Base-by-base conservation (phyloP, 1,140 invertebrate genomes). In the Camponotus vicinus region DNA sequence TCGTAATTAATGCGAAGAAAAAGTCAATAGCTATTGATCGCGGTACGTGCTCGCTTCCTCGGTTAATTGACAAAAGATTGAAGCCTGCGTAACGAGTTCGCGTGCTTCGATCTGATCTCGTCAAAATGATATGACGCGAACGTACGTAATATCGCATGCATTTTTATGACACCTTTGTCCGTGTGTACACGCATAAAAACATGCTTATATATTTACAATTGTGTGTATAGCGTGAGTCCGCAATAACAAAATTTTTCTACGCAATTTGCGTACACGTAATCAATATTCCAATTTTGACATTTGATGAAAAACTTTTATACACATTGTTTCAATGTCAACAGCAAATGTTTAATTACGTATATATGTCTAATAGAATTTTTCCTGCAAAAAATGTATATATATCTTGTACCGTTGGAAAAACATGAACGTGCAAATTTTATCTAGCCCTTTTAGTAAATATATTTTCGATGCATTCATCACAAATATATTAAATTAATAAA, bases 51-150 rank as follows among this genome's bases (percentile, higher is more conserved):
- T 59, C n/a, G 84, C 32, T 76, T 88, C 77, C 71, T 34, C 64
- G 37, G n/a, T 83, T 86, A 89, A 89, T 88, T 86, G 77, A 67
- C 66, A 13, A 71, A 64, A 57, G 49, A 3, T 42, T 21, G 57
- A 49, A 77, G 49, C 32, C n/a, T 18, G 45, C 15, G 13, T n/a
- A 40, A 15, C 34, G n/a, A 18, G 40, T 11, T 11, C n/a, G 27
- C 49, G 7, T 45, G 73, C 11, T 57, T 11, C 13, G 21, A 5
- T 57, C 11, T 13, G n/a, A 5, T 37, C 18, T n/a, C 34, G 21
- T 27, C 15, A 42, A 11, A 55, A 77, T 45, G 59, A 86, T 71
- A 42, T 34, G 8, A 5, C 27, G 40, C 21, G 15, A 83, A 59
- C 42, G 55, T 18, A 32, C 61, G 42, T 66, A 52, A 13, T 49